Conservation (phyloP, 2,888 invertebrate species). For the Drosophila paranaensis region DNA sequence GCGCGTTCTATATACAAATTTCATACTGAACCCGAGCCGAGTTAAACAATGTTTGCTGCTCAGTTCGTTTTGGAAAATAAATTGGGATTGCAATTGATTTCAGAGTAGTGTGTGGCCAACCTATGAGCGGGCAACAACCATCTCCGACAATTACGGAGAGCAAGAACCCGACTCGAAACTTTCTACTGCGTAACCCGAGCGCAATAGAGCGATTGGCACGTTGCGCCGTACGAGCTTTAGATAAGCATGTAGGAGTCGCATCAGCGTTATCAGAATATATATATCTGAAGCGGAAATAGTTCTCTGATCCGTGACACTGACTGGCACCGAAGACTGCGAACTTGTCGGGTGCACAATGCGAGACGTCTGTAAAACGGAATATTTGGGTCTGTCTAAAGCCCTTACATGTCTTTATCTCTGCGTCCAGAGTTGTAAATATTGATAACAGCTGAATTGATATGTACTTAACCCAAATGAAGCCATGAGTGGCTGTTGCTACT, state of each 20-base stretch:
- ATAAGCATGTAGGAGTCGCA: conserved; percentile 33
- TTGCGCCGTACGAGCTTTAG: conserved; percentile 37
- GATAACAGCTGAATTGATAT: conserved; percentile 38
- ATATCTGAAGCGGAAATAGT: conserved; percentile 40
- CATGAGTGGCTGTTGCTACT: background rate
- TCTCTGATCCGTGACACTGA: conserved; percentile 7
- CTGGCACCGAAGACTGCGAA: conserved; percentile 4
- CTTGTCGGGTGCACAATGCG: conserved; percentile 14
- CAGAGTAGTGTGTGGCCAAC: conserved; percentile 27
- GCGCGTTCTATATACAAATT: conserved; percentile 30
- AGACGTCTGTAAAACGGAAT: background rate
- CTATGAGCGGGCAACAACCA: conserved; percentile 15
- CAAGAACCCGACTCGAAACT: conserved; percentile 12
- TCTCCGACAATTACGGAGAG: conserved; percentile 5
- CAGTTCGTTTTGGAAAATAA: conserved; percentile 32
- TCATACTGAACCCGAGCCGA: conserved; percentile 34
- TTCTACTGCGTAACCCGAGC: conserved; percentile 36
- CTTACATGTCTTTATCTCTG: conserved; percentile 23
- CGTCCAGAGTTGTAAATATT: conserved; percentile 12
- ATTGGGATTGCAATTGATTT: conserved; percentile 56
- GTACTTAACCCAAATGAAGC: conserved; percentile 1
- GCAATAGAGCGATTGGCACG: conserved; percentile 37
- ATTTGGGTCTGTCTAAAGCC: conserved; percentile 1
- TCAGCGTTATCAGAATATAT: conserved; percentile 21
- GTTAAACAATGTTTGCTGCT: conserved; percentile 20